phyloP scores from a whole-genome alignment of 1,140 invertebrate species.

The Hesperophylax magnus region DNA sequence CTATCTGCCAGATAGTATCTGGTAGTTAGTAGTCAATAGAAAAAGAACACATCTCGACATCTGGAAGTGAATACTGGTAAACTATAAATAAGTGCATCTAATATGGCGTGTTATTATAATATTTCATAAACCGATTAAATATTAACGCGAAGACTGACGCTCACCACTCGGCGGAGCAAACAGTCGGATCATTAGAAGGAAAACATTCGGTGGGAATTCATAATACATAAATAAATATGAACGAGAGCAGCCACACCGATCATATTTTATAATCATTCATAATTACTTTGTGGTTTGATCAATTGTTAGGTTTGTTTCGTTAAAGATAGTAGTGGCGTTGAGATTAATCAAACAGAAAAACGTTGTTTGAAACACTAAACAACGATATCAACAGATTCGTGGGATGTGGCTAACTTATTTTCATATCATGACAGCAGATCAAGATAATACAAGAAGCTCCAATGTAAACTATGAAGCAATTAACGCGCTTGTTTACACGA shows the following conservation, averaged over 20 bases:
- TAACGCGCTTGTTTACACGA: slow-evolving; percentile 31
- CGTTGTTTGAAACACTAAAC: neutral
- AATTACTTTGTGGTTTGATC: slow-evolving; percentile 26
- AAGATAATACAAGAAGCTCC: slow-evolving; percentile 9
- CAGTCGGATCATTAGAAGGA: slow-evolving; percentile 48
- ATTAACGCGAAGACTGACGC: slow-evolving; percentile 71
- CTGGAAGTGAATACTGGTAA: slow-evolving; percentile 45
- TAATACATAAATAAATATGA: slow-evolving; percentile 40
- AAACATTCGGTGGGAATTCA: slow-evolving; percentile 38
- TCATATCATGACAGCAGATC: neutral
- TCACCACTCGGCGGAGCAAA: slow-evolving; percentile 59
- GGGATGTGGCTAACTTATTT: slow-evolving; percentile 3
- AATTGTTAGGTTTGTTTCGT: slow-evolving; percentile 16
- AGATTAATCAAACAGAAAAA: slow-evolving; percentile 9
- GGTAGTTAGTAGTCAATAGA: slow-evolving; percentile 44
- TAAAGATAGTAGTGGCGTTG: slow-evolving; percentile 1
- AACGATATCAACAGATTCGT: neutral
- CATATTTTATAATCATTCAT: slow-evolving; percentile 52
- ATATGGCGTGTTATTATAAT: slow-evolving; percentile 70
- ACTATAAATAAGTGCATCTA: slow-evolving; percentile 43
- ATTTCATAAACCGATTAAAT: slow-evolving; percentile 74
- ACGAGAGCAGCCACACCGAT: slow-evolving; percentile 49
- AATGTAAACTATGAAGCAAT: slow-evolving; percentile 43
- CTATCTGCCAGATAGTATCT: neutral
- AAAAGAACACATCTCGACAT: slow-evolving; percentile 49